Evolutionary conservation across 2,888 invertebrate species (phyloP).

Genomic region (Orthosia gracilis): DNA sequence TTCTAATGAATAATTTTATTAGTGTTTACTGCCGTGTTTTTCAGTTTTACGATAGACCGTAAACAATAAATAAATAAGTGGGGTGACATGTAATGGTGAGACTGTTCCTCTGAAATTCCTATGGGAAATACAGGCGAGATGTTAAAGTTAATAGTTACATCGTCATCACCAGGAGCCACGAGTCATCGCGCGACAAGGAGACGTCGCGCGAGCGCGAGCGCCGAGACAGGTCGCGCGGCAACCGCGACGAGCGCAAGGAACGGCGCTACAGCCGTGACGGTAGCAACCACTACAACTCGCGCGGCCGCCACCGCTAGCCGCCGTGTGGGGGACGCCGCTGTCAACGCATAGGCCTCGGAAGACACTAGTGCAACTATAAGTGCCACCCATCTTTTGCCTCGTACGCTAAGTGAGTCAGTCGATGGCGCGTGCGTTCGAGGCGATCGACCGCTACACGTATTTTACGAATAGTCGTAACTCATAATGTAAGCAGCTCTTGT

Average conservation of each 20-base stretch:
- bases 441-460: conserved; percentile 33
- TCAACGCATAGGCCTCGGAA: conserved; percentile 14
- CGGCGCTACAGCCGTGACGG: conserved; percentile 87
- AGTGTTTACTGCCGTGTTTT: no score
- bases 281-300: conserved; percentile 79
- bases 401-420: conserved; percentile 13
- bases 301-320: conserved; percentile 84
- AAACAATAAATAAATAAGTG: no score
- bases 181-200: conserved; percentile 80
- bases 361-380: conserved; percentile 30
- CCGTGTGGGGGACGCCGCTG: not conserved
- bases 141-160: conserved; percentile 24
- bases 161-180: conserved; percentile 54
- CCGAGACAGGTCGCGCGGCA: conserved; percentile 80
- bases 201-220: conserved; percentile 83
- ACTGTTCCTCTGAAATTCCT: no score
- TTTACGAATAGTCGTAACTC: conserved; percentile 43
- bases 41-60: no score
- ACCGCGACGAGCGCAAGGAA: conserved; percentile 81
- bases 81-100: no score
- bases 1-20: no score
- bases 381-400: conserved; percentile 19
- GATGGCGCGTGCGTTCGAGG: conserved; percentile 6
- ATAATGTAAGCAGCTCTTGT: conserved; percentile 50
- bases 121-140: not conserved